phyloP scores from a whole-genome alignment of 2,888 invertebrate genomes.

The Pecten maximus region DNA sequence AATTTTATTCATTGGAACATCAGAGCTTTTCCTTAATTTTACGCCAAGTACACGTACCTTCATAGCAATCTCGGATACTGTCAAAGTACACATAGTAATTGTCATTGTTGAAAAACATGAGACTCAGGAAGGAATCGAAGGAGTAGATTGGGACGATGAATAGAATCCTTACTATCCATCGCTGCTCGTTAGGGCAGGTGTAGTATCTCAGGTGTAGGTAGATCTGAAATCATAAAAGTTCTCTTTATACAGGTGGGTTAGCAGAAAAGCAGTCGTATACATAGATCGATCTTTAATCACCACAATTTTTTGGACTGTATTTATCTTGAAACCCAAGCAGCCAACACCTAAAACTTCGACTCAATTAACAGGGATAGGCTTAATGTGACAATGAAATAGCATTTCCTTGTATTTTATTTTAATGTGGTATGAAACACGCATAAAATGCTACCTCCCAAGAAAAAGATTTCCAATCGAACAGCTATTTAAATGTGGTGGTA shows the following conservation, averaged over 20 bases:
- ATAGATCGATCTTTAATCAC: no score
- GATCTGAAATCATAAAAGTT: constrained; percentile 87
- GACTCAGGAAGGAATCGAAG: constrained; percentile 98
- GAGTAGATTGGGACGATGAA: constrained; percentile 99
- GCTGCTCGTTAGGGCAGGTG: constrained; percentile 98
- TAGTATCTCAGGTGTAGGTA: constrained; percentile 99
- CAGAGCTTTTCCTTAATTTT: not conserved
- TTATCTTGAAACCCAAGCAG: no score
- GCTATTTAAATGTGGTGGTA: no score
- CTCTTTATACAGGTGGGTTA: not conserved
- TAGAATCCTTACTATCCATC: constrained; percentile 99
- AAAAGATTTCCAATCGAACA: no score
- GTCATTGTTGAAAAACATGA: constrained; percentile 98
- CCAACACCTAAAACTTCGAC: no score
- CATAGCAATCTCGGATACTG: constrained; percentile 99
- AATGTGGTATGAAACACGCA: no score
- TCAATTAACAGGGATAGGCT: no score
- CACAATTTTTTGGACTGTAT: no score
- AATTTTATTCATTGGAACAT: not conserved
- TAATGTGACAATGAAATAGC: no score
- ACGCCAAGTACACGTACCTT: constrained; percentile 87
- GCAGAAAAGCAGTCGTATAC: not conserved
- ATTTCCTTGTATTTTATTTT: no score
- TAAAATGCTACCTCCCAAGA: no score
- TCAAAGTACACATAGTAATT: constrained; percentile 99